A percentile compares a stretch with the other conserved stretches of the same genome.
These are phyloP conservation scores for Hapalemur alaotrensis DNA, from an alignment of 2,797 vertebrate species.

Conservation along the genomic window DNA sequence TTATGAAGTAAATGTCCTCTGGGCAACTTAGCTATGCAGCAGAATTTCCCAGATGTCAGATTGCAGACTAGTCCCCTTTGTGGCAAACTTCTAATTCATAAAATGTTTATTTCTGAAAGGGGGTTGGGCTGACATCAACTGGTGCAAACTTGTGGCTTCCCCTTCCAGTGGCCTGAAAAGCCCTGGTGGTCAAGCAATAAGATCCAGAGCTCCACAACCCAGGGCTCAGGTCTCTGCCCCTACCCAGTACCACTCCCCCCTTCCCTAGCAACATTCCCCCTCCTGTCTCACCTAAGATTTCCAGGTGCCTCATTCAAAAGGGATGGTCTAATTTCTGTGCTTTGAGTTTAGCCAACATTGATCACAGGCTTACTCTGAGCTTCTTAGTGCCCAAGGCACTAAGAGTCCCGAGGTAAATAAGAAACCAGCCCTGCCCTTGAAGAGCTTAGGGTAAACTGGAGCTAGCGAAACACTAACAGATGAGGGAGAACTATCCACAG, in stretches of 20 bases:
- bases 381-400: neutral
- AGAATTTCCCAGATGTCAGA: neutral
- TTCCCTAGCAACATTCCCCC: neutral
- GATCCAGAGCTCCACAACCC: neutral
- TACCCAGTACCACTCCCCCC: neutral
- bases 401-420: neutral
- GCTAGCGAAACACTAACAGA: neutral
- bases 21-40: neutral
- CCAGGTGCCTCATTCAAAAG: neutral
- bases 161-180: neutral
- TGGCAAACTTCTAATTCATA: neutral
- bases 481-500: neutral
- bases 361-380: neutral
- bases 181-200: neutral
- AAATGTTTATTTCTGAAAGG: conserved; percentile 43
- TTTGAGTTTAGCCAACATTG: neutral
- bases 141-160: neutral
- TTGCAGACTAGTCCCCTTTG: neutral
- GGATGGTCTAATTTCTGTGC: neutral
- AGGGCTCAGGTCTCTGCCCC: neutral
- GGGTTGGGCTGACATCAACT: neutral
- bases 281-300: neutral
- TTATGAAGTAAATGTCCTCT: conserved; percentile 38
- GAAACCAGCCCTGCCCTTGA: neutral
- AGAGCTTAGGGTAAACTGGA: neutral